Evolutionary conservation across 2,113 vertebrate species (phyloP).

Genomic region (Falco punctatus): DNA sequence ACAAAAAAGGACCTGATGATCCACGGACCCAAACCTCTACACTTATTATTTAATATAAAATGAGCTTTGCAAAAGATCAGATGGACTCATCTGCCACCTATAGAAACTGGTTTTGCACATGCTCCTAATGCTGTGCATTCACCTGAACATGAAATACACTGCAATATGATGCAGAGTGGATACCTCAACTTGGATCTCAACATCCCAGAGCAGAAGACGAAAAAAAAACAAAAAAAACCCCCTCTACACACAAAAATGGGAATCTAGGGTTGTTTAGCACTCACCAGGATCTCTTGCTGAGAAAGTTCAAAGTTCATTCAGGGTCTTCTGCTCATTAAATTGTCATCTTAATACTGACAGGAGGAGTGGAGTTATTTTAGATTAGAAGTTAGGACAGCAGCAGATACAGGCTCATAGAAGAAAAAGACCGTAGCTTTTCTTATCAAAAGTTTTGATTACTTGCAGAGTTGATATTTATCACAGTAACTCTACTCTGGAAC

Average conservation of each 20-base stretch:
- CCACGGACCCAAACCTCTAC: background rate
- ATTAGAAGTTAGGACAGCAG: background rate
- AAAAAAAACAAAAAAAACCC: background rate
- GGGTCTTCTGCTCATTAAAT: background rate
- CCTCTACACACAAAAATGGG: fast-evolving
- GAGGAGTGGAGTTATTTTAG: background rate
- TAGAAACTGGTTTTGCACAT: background rate
- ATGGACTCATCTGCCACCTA: background rate
- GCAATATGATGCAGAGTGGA: fast-evolving
- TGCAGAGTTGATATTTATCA: background rate
- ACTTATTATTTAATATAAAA: background rate
- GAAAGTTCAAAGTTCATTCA: background rate
- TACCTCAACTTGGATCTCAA: background rate
- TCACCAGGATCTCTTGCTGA: background rate
- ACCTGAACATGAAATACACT: background rate
- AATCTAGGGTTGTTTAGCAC: too few relatives aligned
- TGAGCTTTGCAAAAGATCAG: background rate
- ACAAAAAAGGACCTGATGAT: background rate
- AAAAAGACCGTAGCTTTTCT: background rate
- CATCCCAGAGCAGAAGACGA: background rate
- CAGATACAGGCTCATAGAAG: background rate
- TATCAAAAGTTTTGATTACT: background rate
- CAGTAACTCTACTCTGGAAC: background rate
- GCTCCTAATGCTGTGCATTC: background rate
- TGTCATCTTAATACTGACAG: background rate